These are phyloP conservation scores for Hassar affinis DNA, from an alignment of 2,113 vertebrate genomes.

Conservation along the genomic window DNA sequence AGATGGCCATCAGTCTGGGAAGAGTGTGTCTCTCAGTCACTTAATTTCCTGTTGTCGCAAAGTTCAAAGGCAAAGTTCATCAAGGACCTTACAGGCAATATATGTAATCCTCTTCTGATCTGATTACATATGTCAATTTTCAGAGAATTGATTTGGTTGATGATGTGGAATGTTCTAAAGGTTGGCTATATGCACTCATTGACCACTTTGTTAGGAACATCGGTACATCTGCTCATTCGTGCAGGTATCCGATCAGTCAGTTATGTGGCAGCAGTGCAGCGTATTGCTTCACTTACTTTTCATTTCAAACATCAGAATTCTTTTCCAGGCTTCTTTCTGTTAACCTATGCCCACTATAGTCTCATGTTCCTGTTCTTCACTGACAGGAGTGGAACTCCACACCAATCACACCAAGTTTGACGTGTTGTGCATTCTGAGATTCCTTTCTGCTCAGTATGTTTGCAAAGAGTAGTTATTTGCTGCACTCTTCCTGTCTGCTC, in stretches of 20 bases:
- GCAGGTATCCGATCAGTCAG: not conserved
- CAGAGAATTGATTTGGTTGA: not conserved
- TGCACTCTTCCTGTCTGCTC: not conserved
- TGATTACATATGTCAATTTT: not conserved
- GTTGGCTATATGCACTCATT: not conserved
- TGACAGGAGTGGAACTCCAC: not conserved
- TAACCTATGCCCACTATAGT: not conserved
- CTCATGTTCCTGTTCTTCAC: not conserved
- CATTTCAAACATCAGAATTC: not conserved
- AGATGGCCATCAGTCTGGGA: slow-evolving; percentile 59
- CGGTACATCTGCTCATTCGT: not conserved
- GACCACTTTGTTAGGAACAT: not conserved
- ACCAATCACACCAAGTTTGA: not conserved
- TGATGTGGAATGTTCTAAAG: not conserved
- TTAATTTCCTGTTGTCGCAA: slow-evolving; percentile 73
- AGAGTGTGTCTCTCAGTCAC: slow-evolving; percentile 48
- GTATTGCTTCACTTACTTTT: not conserved
- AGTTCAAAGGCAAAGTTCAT: slow-evolving; percentile 50
- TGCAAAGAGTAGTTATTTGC: not conserved
- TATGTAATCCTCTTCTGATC: slow-evolving; percentile 17
- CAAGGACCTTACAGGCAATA: slow-evolving; percentile 19
- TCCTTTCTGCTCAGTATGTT: not conserved
- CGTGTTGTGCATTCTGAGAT: not conserved
- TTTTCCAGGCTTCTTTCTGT: not conserved
- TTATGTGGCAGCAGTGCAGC: not conserved